Base-by-base conservation (phyloP, 2,113 vertebrate genomes). In the Jacana jacana region DNA sequence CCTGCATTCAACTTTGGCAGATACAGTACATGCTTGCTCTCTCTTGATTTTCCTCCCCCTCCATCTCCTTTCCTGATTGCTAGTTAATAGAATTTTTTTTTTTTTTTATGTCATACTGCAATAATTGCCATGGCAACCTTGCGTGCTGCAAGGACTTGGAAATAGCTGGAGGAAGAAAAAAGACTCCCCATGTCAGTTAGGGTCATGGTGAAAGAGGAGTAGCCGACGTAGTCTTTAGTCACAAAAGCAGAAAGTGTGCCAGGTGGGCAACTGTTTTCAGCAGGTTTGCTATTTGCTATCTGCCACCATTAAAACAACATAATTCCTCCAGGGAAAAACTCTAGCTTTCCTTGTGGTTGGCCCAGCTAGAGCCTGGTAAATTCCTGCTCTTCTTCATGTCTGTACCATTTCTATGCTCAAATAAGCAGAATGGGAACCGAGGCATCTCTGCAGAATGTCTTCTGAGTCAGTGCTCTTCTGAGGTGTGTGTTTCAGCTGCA, bases 71-170 rank as follows among this genome's bases (percentile, higher is more conserved):
- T 85, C 48, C 81, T 81, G 64, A 92, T 88, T 96, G 60, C 83
- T 80, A 64, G 68, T 60, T 96, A 93, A 89, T 89, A 91, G 73
- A 81, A 93, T 18, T 25, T 13, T 44, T 40, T 16, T 76, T 11
- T 44, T 40, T 16, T 76, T 90, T 69, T 40, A 76, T 86, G 70
- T 92, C 93, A 91, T 80, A 54, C n/a, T 94, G 93, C 66, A 92
- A 54, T 94, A 95, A 95, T 96, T 96, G 69, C 77, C 83, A 94
- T 97, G 84, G 91, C 84, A 97, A 96, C 96, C 78, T 78, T 81
- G 69, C 75, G n/a, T 87, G 90, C 92, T 91, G 54, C 33, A 65
- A 87, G 52, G 54, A 40, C 39, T 85, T 85, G 57, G 70, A 87
- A 88, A 35, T 39, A 88, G 64, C 27, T 94, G 54, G 49, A 85